A percentile compares a stretch with the other conserved stretches of the same genome.
Conservation (phyloP, 2,888 invertebrate species). For the Tipula unca region DNA sequence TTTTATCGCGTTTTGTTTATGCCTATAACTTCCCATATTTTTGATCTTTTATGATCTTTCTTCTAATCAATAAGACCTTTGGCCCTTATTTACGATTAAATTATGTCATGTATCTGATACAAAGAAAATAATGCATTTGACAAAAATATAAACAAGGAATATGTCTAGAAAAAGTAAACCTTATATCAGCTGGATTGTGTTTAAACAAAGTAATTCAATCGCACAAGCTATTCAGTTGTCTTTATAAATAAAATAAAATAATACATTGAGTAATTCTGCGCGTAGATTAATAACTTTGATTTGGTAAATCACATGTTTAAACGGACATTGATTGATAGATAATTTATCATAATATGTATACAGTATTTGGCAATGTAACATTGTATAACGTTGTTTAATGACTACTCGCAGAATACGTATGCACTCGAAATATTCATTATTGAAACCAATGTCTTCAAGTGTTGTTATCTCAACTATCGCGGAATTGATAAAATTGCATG, state of each 20-base stretch:
- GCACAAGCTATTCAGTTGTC: not conserved
- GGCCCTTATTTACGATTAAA: not conserved
- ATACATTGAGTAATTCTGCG: not conserved
- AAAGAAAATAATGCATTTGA: not conserved
- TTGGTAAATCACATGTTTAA: too few species aligned
- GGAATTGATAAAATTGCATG: not conserved
- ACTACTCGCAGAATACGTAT: too few species aligned
- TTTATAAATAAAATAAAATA: not conserved
- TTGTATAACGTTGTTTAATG: too few species aligned
- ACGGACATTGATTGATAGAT: too few species aligned
- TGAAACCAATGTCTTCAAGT: not conserved
- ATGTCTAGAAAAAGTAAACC: not conserved
- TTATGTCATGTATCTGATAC: not conserved
- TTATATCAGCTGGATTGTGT: not conserved
- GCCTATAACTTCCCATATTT: slow-evolving; percentile 19
- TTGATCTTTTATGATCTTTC: slow-evolving; percentile 18
- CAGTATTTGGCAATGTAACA: too few species aligned
- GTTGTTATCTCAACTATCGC: not conserved
- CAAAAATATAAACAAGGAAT: not conserved
- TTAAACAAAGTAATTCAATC: not conserved
- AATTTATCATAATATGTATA: not conserved
- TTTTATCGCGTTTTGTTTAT: slow-evolving; percentile 10
- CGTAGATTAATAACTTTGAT: too few species aligned
- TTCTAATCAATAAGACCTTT: not conserved
- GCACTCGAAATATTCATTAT: not conserved